phyloP scores from a whole-genome alignment of 2,888 invertebrate species.

The Torymus auratus region DNA sequence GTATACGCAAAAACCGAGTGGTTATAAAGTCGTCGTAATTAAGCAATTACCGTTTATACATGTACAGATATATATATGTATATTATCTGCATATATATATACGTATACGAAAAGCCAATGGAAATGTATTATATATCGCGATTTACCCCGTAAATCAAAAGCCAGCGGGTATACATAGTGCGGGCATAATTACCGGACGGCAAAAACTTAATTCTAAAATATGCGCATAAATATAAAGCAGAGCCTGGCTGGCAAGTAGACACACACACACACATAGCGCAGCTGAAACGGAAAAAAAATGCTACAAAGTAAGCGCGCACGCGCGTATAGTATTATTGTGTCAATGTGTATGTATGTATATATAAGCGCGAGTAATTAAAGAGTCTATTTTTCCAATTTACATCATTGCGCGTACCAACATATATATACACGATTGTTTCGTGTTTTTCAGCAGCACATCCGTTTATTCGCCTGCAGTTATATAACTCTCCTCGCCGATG shows the following conservation, averaged over 20 bases:
- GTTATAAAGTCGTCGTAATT: not conserved
- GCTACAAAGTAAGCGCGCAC: not conserved
- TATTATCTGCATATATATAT: no score
- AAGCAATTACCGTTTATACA: conserved; percentile 25
- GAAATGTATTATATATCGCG: not conserved
- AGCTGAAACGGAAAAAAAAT: not conserved
- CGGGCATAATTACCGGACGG: conserved; percentile 18
- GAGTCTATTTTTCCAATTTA: no score
- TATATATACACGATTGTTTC: conserved; percentile 6
- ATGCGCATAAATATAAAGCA: conserved; percentile 20
- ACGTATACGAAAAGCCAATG: no score
- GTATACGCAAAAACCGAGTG: no score
- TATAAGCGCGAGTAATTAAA: not conserved
- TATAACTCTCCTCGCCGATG: conserved; percentile 19
- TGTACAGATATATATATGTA: no score
- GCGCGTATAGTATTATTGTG: no score
- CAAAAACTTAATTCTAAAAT: conserved; percentile 29
- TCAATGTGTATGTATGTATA: conserved; percentile 18
- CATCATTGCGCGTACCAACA: not conserved
- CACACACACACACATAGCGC: no score
- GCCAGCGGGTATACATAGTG: conserved; percentile 13
- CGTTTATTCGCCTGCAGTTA: conserved; percentile 28
- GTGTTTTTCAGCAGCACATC: not conserved
- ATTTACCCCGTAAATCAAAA: conserved; percentile 41
- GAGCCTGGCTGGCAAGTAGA: no score